phyloP scores from a whole-genome alignment of 2,797 vertebrate species.

The Phrynocephalus forsythii region DNA sequence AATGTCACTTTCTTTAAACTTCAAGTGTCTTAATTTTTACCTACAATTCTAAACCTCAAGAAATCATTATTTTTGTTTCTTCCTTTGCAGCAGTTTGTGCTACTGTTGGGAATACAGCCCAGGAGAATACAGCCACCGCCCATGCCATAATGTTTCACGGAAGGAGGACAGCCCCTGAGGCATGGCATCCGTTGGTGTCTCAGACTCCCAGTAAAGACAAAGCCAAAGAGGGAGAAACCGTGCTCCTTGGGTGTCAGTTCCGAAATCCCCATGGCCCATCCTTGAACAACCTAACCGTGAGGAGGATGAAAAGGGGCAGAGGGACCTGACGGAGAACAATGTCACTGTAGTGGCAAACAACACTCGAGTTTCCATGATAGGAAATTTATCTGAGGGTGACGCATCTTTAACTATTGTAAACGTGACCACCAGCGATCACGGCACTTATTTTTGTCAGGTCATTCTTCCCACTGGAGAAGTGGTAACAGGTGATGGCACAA shows the following conservation, averaged over 20 bases:
- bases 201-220: conserved; percentile 74
- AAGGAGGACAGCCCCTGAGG: conserved; percentile 4
- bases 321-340: conserved; percentile 64
- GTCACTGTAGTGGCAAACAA: conserved; percentile 58
- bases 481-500: conserved; percentile 72
- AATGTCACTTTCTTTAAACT: background rate
- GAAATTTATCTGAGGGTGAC: conserved; percentile 68
- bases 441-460: conserved; percentile 72
- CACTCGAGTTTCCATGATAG: conserved; percentile 66
- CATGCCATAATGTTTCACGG: conserved; percentile 6
- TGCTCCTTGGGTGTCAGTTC: conserved; percentile 69
- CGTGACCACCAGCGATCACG: conserved; percentile 69
- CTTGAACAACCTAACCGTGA: conserved; percentile 53
- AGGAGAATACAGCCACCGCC: background rate
- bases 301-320: conserved; percentile 65
- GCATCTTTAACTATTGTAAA: conserved; percentile 71
- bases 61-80: conserved; percentile 41
- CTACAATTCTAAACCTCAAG: background rate
- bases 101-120: conserved; percentile 16
- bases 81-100: conserved; percentile 50
- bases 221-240: conserved; percentile 74
- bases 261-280: background rate
- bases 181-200: conserved; percentile 53
- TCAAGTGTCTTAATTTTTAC: conserved; percentile 2
- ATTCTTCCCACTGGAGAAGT: conserved; percentile 35